A percentile compares a stretch with the other conserved stretches of the same genome.
Evolutionary conservation across 2,888 invertebrate species (phyloP).

Genomic region (Xylocampa areola): DNA sequence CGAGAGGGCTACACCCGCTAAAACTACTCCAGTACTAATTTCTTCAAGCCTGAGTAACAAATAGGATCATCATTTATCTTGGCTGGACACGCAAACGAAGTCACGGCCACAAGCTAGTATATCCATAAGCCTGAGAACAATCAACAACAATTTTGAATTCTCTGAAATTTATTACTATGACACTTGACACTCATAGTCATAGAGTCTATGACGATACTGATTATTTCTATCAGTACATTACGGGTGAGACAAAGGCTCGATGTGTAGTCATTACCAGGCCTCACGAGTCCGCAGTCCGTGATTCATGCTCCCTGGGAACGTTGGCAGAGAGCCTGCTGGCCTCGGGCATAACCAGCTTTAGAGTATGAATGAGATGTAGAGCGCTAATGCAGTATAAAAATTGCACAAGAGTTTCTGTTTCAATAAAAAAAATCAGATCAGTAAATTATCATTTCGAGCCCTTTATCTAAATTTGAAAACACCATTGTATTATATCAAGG

Average conservation of each 20-base stretch:
- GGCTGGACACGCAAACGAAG: too few species aligned
- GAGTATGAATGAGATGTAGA: conserved; percentile 35
- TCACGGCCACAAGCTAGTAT: too few species aligned
- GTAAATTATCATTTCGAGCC: too few species aligned
- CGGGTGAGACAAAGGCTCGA: conserved; percentile 65
- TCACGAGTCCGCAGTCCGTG: conserved; percentile 67
- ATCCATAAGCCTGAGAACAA: too few species aligned
- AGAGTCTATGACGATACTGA: conserved; percentile 26
- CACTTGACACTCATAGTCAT: conserved; percentile 34
- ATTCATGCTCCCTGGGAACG: conserved; percentile 59
- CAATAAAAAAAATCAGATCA: too few species aligned
- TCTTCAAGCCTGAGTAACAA: too few species aligned
- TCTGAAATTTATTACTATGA: conserved; percentile 17
- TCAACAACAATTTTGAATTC: conserved; percentile 12
- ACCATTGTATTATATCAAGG: too few species aligned
- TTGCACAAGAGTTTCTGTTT: background rate
- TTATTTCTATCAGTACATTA: conserved; percentile 58
- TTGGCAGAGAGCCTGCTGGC: conserved; percentile 57
- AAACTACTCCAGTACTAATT: too few species aligned
- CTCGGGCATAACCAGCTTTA: conserved; percentile 27
- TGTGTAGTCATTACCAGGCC: conserved; percentile 66
- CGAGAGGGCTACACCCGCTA: too few species aligned
- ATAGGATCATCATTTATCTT: too few species aligned
- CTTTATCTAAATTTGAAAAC: too few species aligned
- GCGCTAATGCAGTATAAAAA: conserved; percentile 1